Evolutionary conservation across 2,797 vertebrate genomes (phyloP), one percentile per base, ranked within the genome.

Genomic region (Menidia menidia): DNA sequence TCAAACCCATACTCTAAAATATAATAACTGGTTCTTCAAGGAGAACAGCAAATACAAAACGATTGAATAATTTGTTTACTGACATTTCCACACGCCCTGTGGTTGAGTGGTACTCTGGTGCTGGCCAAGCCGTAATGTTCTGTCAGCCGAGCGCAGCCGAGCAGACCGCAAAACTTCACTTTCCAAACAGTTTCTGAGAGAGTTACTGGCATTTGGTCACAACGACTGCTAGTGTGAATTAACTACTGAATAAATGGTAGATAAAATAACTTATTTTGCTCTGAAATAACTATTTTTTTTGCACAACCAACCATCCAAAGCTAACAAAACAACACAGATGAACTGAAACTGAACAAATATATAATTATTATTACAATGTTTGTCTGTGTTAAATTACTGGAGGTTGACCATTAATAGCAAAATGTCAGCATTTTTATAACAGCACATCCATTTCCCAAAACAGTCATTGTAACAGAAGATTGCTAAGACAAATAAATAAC

Each of bases 41-140:
- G 16, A 69, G 25, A 62, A 14, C 6, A 51, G 41, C 32, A 39
- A 41, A 35, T 35, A 53, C 32, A 52, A 73, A 85, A 70, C 83
- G 69, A 6, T 55, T 31, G 55, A 63, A 18, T 53, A 30, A 64
- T 63, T 60, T 51, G 51, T 64, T 48, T 57, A 1, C 55, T 57
- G 32, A 77, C 65, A 68, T 52, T 56, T 63, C 67, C 63, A 75
- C 73, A 71, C 77, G 10, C 69, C 14, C 76, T 90, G 90, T 74
- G 90, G 91, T 90, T 72, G 60, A 74, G 83, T 41, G 57, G 77
- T 67, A 69, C 71, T 51, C 51, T 39, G 73, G 79, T 54, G 63
- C 80, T 3, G 68, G 87, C 84, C 87, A 87, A 81, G 64, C 79
- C 69, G 71, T 62, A 80, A 82, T 84, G 85, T 77, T 82, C 75